Percentiles rank a stretch among this genome's conserved stretches.
Conservation (phyloP, 2,113 vertebrate species). For the Apteryx owenii region DNA sequence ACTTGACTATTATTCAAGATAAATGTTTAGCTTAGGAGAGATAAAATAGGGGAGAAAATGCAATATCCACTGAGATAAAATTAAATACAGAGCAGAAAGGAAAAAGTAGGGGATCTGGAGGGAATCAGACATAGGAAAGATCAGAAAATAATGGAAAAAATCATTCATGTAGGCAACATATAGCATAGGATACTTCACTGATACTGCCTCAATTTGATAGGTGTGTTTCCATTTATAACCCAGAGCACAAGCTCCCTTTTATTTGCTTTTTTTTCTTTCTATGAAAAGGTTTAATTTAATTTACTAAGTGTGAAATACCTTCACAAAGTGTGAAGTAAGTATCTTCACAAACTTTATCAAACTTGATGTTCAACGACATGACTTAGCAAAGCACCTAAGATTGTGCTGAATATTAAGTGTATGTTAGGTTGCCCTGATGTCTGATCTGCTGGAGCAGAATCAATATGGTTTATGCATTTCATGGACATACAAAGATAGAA, state of each 20-base stretch:
- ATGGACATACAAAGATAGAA: neutral
- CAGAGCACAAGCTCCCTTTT: neutral
- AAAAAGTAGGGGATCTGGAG: neutral
- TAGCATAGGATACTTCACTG: neutral
- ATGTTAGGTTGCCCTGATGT: neutral
- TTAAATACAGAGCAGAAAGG: neutral
- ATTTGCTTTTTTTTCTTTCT: neutral
- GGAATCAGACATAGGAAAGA: neutral
- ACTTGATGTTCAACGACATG: neutral
- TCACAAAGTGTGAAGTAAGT: neutral
- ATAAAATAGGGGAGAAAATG: neutral
- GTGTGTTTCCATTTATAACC: neutral
- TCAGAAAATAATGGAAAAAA: rapidly evolving
- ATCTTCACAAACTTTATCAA: neutral
- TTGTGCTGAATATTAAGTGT: neutral
- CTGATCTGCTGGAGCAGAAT: neutral
- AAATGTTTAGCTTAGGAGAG: neutral
- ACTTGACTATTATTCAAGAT: neutral
- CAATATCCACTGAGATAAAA: neutral
- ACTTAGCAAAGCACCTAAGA: neutral
- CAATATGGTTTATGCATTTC: neutral
- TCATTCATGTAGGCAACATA: neutral
- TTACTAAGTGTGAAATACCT: neutral
- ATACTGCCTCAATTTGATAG: neutral
- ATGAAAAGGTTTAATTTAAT: neutral